These are phyloP conservation scores for Tethya wilhelma DNA, from an alignment of 37 sponge, comb jelly and placozoan genomes.

Conservation along the genomic window DNA sequence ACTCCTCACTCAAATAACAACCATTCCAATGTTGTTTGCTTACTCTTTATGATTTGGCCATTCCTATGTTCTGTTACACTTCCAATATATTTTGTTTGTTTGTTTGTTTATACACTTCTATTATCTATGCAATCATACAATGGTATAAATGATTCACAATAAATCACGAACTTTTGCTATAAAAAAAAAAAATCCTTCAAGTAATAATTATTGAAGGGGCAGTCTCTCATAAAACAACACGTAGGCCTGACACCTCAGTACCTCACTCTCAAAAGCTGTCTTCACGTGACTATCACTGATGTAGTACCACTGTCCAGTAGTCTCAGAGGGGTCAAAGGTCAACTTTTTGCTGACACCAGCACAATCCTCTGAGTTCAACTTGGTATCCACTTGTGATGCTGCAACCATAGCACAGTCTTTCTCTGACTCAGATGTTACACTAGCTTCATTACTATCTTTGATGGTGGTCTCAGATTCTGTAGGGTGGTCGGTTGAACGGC, in stretches of 20 bases:
- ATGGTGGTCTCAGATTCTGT: neutral
- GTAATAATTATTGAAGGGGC: slow-evolving; percentile 13
- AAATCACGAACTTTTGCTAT: too few species aligned
- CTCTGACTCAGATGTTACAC: neutral
- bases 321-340: slow-evolving; percentile 42
- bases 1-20: too few species aligned
- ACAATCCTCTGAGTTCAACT: neutral
- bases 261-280: slow-evolving; percentile 46
- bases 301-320: slow-evolving; percentile 82
- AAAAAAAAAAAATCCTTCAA: too few species aligned
- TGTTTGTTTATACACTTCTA: too few species aligned
- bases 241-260: slow-evolving; percentile 89
- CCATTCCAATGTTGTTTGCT: too few species aligned
- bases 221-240: slow-evolving; percentile 93
- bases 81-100: too few species aligned
- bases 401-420: neutral
- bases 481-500: neutral
- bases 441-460: neutral
- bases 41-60: too few species aligned
- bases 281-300: slow-evolving; percentile 87
- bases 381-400: neutral
- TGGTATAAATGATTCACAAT: too few species aligned
- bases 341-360: neutral
- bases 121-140: too few species aligned
- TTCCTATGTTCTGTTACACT: too few species aligned